A percentile compares a stretch with the other conserved stretches of the same genome.
phyloP scores from a whole-genome alignment of 1,140 invertebrate genomes.

The Elymnias hypermnestra region DNA sequence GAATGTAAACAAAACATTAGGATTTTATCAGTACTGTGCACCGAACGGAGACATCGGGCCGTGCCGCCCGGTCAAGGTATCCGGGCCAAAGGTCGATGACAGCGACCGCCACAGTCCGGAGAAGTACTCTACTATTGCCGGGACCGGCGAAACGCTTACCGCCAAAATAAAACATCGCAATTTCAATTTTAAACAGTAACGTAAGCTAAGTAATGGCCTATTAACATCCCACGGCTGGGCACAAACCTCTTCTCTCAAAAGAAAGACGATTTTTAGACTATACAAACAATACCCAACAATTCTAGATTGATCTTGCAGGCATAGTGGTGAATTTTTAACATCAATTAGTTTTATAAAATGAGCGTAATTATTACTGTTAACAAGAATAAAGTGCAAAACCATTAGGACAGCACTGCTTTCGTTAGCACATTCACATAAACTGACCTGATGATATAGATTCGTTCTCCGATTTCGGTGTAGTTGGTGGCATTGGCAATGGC shows the following conservation, averaged over 20 bases:
- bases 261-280: no score
- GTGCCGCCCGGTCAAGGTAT: slow-evolving; percentile 69
- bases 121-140: slow-evolving; percentile 7
- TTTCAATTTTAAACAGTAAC: neutral
- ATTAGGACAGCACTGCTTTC: no score
- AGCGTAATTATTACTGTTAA: no score
- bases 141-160: slow-evolving; percentile 31
- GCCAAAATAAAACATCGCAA: slow-evolving; percentile 28
- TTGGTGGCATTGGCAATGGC: slow-evolving; percentile 68
- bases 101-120: slow-evolving; percentile 21
- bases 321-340: no score
- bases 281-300: no score
- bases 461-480: slow-evolving; percentile 74
- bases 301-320: no score
- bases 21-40: slow-evolving; percentile 37
- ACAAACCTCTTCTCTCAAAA: no score
- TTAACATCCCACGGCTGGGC: no score
- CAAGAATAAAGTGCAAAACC: no score
- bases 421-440: slow-evolving; percentile 27
- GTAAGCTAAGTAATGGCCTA: no score
- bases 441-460: slow-evolving; percentile 75
- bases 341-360: no score
- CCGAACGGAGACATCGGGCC: slow-evolving; percentile 52
- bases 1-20: slow-evolving; percentile 61
- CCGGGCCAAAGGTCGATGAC: slow-evolving; percentile 73